Percentiles rank a stretch among this genome's conserved stretches.
Evolutionary conservation across 2,888 invertebrate species (phyloP).

Genomic region (Xylota sylvarum): DNA sequence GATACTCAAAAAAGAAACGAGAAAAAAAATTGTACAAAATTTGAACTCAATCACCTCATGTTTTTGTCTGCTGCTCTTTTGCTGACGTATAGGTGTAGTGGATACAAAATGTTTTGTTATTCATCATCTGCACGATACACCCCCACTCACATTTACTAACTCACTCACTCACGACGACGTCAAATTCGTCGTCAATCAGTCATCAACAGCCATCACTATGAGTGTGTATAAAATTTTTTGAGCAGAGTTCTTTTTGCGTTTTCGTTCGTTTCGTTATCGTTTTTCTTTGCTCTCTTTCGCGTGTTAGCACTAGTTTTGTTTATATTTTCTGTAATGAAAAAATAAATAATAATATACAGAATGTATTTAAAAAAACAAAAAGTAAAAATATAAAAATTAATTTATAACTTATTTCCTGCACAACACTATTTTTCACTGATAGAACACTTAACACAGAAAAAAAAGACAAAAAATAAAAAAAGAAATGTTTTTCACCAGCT

Average conservation of each 20-base stretch:
- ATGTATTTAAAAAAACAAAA: slow-evolving; percentile 1
- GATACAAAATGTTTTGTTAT: slow-evolving; percentile 70
- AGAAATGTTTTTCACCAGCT: slow-evolving; percentile 8
- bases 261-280: neutral
- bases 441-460: neutral
- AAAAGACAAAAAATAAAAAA: slow-evolving; percentile 9
- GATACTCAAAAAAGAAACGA: slow-evolving; percentile 2
- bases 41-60: slow-evolving; percentile 70
- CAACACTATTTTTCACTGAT: slow-evolving; percentile 11
- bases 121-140: slow-evolving; percentile 64
- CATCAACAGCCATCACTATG: slow-evolving; percentile 68
- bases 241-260: slow-evolving; percentile 1
- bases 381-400: slow-evolving; percentile 1
- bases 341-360: slow-evolving; percentile 8
- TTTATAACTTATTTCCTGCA: neutral
- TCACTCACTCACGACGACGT: slow-evolving; percentile 69
- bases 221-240: slow-evolving; percentile 55
- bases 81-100: slow-evolving; percentile 63
- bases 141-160: slow-evolving; percentile 67
- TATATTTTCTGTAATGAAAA: slow-evolving; percentile 45
- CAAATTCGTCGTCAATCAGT: slow-evolving; percentile 74
- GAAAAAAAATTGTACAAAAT: slow-evolving; percentile 1
- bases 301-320: slow-evolving; percentile 24
- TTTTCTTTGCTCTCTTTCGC: slow-evolving; percentile 15
- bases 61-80: slow-evolving; percentile 39